These are phyloP conservation scores for Montipora foliosa DNA, from an alignment of 64 coral and sea anemone species.

Conservation along the genomic window DNA sequence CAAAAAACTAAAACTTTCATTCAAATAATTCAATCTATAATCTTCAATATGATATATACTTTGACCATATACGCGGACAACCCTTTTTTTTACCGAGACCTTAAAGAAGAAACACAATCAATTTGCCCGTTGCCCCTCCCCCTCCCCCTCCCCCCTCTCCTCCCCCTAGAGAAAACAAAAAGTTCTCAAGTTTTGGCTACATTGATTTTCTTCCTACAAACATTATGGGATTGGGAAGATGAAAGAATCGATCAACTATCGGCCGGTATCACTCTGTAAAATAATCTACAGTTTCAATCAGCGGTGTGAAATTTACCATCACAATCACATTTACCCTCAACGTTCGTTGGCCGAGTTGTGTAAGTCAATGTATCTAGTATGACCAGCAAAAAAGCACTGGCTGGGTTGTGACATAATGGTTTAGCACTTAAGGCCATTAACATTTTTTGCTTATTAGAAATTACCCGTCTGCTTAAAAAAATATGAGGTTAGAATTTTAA, in stretches of 20 bases:
- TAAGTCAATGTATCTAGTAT: not conserved
- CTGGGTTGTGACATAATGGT: not conserved
- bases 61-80: not conserved
- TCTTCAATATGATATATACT: no score
- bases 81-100: not conserved
- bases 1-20: no score
- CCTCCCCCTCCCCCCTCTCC: not conserved
- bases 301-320: not conserved
- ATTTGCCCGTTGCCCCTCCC: no score
- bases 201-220: not conserved
- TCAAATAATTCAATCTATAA: no score
- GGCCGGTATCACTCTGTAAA: not conserved
- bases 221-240: not conserved
- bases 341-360: not conserved
- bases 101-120: conserved; percentile 8
- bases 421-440: not conserved
- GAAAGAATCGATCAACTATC: not conserved
- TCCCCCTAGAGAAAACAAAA: not conserved
- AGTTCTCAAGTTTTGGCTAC: not conserved
- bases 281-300: not conserved
- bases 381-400: not conserved
- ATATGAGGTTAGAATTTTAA: not conserved
- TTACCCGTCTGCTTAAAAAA: not conserved
- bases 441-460: not conserved
- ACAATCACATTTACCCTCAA: not conserved